Evolutionary conservation across 2,797 vertebrate genomes (phyloP), one percentile per base, ranked within the genome.

Genomic region (Mallotus villosus): DNA sequence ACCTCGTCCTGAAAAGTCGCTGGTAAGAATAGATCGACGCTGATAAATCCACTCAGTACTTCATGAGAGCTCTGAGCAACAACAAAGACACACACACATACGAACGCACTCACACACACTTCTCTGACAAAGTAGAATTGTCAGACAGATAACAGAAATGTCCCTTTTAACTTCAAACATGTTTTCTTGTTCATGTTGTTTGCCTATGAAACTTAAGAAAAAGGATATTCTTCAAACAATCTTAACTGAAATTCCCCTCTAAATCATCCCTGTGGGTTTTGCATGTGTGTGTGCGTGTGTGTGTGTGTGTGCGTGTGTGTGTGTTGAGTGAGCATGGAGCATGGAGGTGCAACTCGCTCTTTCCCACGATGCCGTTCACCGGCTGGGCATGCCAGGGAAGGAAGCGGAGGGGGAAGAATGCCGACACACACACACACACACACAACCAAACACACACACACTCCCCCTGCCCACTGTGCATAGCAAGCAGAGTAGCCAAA

Each of bases 341-440:
- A 21, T 49, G 55, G 70, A 89, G 85, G 85, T 85, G 85, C 68
- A 58, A 82, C 82, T 83, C 67, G 5, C 27, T 82, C 80, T 91
- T 94, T 94, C 93, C 92, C 93, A 94, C 92, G 91, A 88, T 90
- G 85, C 81, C 1, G 68, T 82, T 85, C 81, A 85, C 74, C 80
- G 81, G 83, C 82, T 68, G 76, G 82, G 71, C 70, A 72, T 53
- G 60, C 70, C 72, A 64, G 81, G 88, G 85, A 93, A 91, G 92
- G 91, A 94, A 93, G 82, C 76, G 41, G 76, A 79, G 71, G 74
- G 84, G 84, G 72, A 72, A 82, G 85, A 87, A 87, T 87, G 84
- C 74, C 80, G 71, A 67, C 73, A 32, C 41, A 75, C 53, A 32
- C 67, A 73, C 72, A 68, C 62, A 49, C 67, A 62, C 51, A 67